Base-by-base conservation (phyloP, 2,113 vertebrate genomes). In the Collichthys lucidus region DNA sequence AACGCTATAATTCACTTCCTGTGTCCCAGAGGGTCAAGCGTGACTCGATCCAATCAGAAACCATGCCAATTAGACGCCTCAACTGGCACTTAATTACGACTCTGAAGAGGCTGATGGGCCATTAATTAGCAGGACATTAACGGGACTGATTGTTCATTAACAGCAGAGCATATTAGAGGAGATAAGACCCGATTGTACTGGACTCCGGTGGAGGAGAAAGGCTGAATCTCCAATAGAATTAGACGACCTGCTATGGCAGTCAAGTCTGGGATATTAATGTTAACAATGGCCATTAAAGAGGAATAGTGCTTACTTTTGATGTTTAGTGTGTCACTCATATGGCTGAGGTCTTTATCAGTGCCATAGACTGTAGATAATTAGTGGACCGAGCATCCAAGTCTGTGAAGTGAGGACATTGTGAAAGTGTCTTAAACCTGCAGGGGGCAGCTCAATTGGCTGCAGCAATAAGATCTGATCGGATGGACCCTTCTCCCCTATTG, bases 61-160 rank as follows among this genome's bases (percentile, higher is more conserved):
- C 80, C 87, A 82, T 83, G 91, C 89, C 92, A 93, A 94, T 93
- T 94, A 94, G 92, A 93, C 62, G 90, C 90, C 86, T 94, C 89
- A 82, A 92, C 90, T 91, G 92, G 88, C 85, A 88, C 88, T 93
- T 94, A 93, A 94, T 93, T 91, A 91, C 90, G 78, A 88, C 83
- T 91, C 79, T 86, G 90, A 92, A 89, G 90, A 90, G 91, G 85
- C 84, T 93, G 92, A 92, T 91, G 91, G 86, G 83, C 86, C 88
- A 90, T 93, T 93, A 92, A 94, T 94, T 94, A 93, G 92, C 88
- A 90, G 91, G 91, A 91, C 92, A 92, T 93, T 93, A 93, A 90
- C 91, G n/a, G 88, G 87, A 84, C 89, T 91, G 90, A 94, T 91
- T 94, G 91, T 92, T 92, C 93, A 91, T 93, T 94, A 93, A 94